Evolutionary conservation across 1,140 invertebrate genomes (phyloP).

Genomic region (Eupristina koningsbergeri): DNA sequence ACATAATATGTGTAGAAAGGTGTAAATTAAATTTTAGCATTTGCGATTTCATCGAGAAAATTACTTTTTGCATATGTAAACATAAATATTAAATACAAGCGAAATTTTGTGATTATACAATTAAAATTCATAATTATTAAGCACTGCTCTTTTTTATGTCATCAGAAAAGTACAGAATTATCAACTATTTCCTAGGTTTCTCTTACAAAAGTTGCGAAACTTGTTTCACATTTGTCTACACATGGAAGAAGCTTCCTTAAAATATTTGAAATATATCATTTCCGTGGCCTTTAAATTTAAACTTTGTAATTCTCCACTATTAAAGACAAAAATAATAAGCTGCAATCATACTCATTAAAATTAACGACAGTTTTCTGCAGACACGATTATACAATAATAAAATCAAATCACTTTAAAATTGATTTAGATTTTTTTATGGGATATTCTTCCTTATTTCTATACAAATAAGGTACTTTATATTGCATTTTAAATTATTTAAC

Average conservation of each 20-base stretch:
- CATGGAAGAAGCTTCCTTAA: not conserved
- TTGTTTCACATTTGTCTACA: not conserved
- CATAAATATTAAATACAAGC: not conserved
- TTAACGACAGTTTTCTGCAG: not conserved
- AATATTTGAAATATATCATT: slow-evolving; percentile 2
- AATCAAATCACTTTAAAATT: not conserved
- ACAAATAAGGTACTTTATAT: not conserved
- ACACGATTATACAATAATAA: not conserved
- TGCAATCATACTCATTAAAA: not conserved
- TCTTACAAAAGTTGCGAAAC: slow-evolving; percentile 6
- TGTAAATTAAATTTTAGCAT: not conserved
- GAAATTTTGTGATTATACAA: not conserved
- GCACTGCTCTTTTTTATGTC: not conserved
- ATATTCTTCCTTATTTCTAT: not conserved
- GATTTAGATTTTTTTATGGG: not conserved
- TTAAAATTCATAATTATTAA: not conserved
- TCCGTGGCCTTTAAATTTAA: not conserved
- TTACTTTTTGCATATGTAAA: not conserved
- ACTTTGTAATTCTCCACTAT: not conserved
- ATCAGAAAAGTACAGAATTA: not conserved
- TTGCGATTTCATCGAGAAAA: not conserved
- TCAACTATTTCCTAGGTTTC: not conserved
- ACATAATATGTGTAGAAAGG: not conserved
- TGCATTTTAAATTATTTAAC: not conserved
- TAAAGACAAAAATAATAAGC: not conserved